Conservation (phyloP, 2,113 vertebrate genomes). For the Chamaetylas fuelleborni region DNA sequence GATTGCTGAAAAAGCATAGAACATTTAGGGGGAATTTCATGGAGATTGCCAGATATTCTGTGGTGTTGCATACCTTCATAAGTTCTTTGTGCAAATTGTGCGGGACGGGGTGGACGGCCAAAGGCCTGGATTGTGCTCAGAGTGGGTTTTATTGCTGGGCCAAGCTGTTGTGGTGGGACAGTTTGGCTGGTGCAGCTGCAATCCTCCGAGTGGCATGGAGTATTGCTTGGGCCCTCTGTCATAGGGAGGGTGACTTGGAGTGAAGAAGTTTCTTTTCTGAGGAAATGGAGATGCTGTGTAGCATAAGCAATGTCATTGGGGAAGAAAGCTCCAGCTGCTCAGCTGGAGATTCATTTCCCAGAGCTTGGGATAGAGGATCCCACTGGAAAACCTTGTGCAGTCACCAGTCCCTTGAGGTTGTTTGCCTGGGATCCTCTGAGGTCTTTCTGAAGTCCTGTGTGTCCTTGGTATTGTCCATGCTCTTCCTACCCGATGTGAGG, state of each 20-base stretch:
- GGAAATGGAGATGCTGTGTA: not conserved
- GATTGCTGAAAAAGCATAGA: too few relatives aligned
- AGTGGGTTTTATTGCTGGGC: not conserved
- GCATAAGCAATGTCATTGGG: not conserved
- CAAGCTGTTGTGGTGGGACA: not conserved
- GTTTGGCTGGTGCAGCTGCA: not conserved
- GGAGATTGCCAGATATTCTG: too few relatives aligned
- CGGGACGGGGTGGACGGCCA: not conserved
- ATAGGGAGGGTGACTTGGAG: not conserved
- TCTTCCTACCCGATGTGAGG: not conserved
- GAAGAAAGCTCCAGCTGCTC: not conserved
- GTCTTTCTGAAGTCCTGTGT: too few relatives aligned
- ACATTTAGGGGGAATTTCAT: too few relatives aligned
- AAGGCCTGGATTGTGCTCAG: not conserved
- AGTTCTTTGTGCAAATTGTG: rapidly evolving
- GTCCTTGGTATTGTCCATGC: not conserved
- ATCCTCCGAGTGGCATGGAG: rapidly evolving
- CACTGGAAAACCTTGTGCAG: not conserved
- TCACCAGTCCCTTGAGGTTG: rapidly evolving
- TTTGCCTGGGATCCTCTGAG: not conserved
- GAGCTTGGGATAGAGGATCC: not conserved
- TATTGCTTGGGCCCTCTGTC: not conserved
- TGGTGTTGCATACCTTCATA: too few relatives aligned
- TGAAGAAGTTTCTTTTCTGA: not conserved
- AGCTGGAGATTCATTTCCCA: not conserved